Base-by-base conservation (phyloP, 2,113 vertebrate species). In the Cyanoramphus novaezelandiae region DNA sequence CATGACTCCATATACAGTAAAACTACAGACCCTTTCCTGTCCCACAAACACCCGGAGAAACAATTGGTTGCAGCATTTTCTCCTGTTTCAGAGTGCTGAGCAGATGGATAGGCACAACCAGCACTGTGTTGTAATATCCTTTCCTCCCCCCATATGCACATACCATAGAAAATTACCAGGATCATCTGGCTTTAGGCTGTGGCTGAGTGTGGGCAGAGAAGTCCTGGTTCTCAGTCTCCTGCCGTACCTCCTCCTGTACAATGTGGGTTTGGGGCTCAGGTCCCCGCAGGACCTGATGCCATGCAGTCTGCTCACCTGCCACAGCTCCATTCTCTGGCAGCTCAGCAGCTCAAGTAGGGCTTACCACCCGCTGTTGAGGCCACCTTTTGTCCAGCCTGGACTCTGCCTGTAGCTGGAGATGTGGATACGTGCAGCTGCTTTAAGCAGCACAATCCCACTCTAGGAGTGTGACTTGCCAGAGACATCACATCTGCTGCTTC, bases 141-240 rank as follows among this genome's bases (percentile, higher is more conserved):
- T 60, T 67, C 37, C 44, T 76, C 33, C 60, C 37, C 8, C 23
- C 13, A 33, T 18, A 44, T 50, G 15, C 27, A 52, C 14, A 7
- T 33, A 60, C 27, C 0, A 1, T 33, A 1, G 1, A 44, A 65
- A 69, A 39, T 19, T 31, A 6, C 6, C 25, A 47, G 17, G 5
- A 21, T 31, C 60, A 11, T 27, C 39, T 55, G 44, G 14, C 82
- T 64, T 79, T 47, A 27, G 13, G 47, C 18, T 78, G 37, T 57
- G 37, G 3, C 37, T 74, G 33, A 47, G 23, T 53, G 7, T 33
- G 43, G 27, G 23, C n/a, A 91, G 44, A 74, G n/a, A 75, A 80
- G 31, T n/a, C 50, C 28, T 35, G 7, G 16, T 65, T 83, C 41
- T 74, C 9, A 41, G 28, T 13, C 27, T 80, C 37, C 31, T 15